phyloP scores from a whole-genome alignment of 2,113 vertebrate genomes.

The Struthio camelus region DNA sequence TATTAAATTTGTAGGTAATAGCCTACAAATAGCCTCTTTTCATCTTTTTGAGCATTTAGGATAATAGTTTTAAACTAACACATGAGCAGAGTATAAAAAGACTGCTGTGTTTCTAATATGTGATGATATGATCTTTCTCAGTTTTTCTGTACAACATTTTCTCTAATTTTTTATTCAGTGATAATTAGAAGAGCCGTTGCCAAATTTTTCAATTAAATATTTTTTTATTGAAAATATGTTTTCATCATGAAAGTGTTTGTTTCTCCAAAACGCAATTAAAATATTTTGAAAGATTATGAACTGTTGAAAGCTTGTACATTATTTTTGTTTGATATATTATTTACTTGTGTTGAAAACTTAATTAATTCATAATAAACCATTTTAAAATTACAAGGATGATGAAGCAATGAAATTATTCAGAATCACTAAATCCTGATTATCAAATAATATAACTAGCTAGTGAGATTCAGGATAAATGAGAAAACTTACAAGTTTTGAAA shows the following conservation, averaged over 20 bases:
- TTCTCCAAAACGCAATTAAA: neutral
- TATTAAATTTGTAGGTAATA: slow-evolving; percentile 14
- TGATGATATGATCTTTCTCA: slow-evolving; percentile 26
- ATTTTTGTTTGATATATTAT: neutral
- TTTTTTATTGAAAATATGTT: slow-evolving; percentile 29
- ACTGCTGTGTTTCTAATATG: neutral
- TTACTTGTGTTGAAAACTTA: neutral
- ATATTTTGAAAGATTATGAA: slow-evolving; percentile 35
- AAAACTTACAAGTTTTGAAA: neutral
- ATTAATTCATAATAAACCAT: neutral
- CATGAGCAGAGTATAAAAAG: neutral
- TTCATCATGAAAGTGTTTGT: neutral
- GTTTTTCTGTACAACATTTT: slow-evolving; percentile 18
- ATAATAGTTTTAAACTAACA: slow-evolving; percentile 24
- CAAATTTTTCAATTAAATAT: slow-evolving; percentile 25
- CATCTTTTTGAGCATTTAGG: slow-evolving; percentile 17
- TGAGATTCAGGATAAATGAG: neutral
- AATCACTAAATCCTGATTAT: neutral
- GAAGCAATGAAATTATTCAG: neutral
- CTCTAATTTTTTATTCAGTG: slow-evolving; percentile 48
- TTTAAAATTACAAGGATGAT: neutral
- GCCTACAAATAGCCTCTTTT: slow-evolving; percentile 14
- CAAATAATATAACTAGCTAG: neutral
- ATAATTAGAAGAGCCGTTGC: slow-evolving; percentile 44
- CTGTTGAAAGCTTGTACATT: neutral